These are phyloP conservation scores for Tangara arthus DNA, from an alignment of 2,797 vertebrate species.

Conservation along the genomic window DNA sequence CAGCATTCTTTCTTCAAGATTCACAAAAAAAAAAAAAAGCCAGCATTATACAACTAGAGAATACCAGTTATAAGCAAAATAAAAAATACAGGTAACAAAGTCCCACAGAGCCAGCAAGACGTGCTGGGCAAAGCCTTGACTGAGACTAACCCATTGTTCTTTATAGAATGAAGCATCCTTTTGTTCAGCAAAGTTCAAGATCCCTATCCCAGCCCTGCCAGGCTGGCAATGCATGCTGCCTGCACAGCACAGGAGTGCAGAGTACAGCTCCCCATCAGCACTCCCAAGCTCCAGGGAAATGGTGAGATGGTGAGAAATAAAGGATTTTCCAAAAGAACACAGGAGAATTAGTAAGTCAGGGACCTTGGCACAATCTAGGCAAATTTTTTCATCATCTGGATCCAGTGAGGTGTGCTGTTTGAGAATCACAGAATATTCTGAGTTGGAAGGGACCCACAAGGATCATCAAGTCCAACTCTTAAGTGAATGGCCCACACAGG, in stretches of 20 bases:
- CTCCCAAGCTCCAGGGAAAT: background rate
- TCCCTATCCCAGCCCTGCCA: background rate
- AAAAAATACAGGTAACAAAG: background rate
- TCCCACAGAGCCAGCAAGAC: background rate
- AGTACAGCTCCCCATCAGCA: background rate
- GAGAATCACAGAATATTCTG: background rate
- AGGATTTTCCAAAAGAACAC: background rate
- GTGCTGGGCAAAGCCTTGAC: background rate
- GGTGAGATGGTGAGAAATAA: background rate
- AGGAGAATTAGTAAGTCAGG: background rate
- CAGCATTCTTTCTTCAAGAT: conserved; percentile 9
- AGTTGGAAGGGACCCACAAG: background rate
- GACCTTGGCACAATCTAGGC: background rate
- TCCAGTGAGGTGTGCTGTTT: background rate
- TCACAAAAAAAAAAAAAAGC: background rate
- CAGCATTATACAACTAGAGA: background rate
- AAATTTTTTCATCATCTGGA: background rate
- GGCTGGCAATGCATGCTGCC: background rate
- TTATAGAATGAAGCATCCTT: background rate
- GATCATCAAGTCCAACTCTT: background rate
- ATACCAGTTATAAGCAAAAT: background rate
- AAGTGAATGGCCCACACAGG: background rate
- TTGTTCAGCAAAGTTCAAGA: background rate
- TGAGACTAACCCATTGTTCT: background rate
- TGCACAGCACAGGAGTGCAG: background rate